Evolutionary conservation across 2,113 vertebrate species (phyloP), one percentile per base, ranked within the genome.

Genomic region (Pogona vitticeps): DNA sequence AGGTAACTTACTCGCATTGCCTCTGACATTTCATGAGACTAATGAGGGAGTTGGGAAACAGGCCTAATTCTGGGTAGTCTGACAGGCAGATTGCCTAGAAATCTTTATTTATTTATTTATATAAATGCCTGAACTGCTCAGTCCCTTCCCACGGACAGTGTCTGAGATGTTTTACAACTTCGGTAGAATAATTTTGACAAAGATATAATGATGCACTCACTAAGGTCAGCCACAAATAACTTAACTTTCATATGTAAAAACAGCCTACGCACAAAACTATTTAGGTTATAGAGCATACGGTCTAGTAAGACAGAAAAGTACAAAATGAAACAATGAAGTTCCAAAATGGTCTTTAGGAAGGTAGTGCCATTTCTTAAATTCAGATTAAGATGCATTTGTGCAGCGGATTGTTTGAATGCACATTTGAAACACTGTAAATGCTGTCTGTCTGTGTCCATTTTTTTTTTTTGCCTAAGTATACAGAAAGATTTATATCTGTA

Each of bases 61-160:
- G 70, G 31, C 58, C 38, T 14, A 17, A 42, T 80, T 67, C 36
- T 42, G 36, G 26, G 61, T 42, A 67, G 36, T 38, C 38, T 80
- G 61, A 80, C 61, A 80, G 56, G 33, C 61, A 67, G 38, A 80
- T 80, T 42, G 61, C 72, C 28, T 73, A 63, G 38, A 85, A 76
- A 84, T 31, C 12, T 40, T 21, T 52, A 52, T 56, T 58, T 52
- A 52, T 56, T 58, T 28, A 61, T 67, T 65, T 42, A 18, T 20
- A 21, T 33, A 65, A 76, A 77, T 26, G 75, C 56, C 83, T 77
- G 14, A 68, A 77, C 42, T 78, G 33, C 33, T 26, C 63, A 52
- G 46, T 82, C n/a, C 52, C 58, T 75, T 82, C 46, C 80, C 31
- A 70, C 31, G 8, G 31, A 23, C 33, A 61, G 33, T 40, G 15